phyloP scores from a whole-genome alignment of 2,113 vertebrate genomes.

The Microtus richardsoni region DNA sequence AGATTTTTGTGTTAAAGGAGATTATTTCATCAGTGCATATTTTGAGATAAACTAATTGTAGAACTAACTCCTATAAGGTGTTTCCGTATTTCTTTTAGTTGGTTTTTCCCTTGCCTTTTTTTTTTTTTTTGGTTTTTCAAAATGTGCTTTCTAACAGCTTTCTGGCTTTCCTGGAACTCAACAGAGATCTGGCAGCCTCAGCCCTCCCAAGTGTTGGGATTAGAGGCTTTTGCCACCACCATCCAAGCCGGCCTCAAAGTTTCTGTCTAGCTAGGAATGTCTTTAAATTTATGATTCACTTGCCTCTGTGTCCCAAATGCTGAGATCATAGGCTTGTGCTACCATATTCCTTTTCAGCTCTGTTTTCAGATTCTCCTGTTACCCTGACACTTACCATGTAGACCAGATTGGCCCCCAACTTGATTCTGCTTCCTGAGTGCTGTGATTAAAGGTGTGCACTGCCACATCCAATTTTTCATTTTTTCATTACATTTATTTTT shows the following conservation, averaged over 20 bases:
- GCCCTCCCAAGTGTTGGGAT: neutral
- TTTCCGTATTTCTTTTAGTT: neutral
- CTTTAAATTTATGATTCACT: neutral
- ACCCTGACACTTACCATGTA: neutral
- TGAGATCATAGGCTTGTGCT: neutral
- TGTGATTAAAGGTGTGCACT: neutral
- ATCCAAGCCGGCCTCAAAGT: neutral
- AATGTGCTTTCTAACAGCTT: neutral
- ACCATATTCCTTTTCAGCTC: neutral
- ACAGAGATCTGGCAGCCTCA: neutral
- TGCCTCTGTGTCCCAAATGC: neutral
- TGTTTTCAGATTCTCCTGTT: neutral
- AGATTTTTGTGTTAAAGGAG: neutral
- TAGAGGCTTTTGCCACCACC: neutral
- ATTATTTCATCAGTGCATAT: neutral
- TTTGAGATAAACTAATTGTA: neutral
- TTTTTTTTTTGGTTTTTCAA: neutral
- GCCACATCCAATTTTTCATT: neutral
- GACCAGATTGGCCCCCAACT: neutral
- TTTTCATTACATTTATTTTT: neutral
- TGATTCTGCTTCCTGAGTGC: neutral
- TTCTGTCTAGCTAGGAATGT: neutral
- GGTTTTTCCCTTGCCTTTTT: neutral
- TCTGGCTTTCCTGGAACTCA: neutral
- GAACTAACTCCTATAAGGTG: neutral